Evolutionary conservation across 2,113 vertebrate species (phyloP).

Genomic region (Picathartes gymnocephalus): DNA sequence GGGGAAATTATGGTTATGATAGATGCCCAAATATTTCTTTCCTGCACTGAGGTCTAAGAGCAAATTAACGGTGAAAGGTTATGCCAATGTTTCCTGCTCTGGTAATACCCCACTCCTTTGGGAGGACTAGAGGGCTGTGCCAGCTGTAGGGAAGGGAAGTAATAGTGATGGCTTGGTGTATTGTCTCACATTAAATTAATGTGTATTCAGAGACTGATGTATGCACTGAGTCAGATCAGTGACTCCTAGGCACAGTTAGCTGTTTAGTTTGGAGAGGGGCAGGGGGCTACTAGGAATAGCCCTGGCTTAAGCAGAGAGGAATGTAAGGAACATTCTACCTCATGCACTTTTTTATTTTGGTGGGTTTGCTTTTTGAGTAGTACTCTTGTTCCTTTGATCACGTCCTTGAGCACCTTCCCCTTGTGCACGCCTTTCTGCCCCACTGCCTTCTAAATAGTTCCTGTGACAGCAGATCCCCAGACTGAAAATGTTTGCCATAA

Average conservation of each 20-base stretch:
- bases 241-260: not conserved
- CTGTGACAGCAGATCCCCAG: constrained; percentile 39
- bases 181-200: not conserved
- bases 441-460: constrained; percentile 10
- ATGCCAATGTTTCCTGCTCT: not conserved
- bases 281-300: not conserved
- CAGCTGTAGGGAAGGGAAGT: not conserved
- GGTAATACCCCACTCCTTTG: not conserved
- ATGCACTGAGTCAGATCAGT: not conserved
- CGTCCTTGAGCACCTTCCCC: constrained; percentile 27
- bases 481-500: constrained; percentile 61
- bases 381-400: not conserved
- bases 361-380: not conserved
- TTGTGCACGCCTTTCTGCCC: not conserved
- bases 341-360: not conserved
- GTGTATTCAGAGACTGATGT: not conserved
- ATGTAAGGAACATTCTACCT: not conserved
- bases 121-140: not conserved
- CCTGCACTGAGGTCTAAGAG: not conserved
- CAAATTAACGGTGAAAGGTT: not conserved
- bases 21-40: not conserved
- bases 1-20: not conserved
- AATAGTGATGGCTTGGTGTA: not conserved
- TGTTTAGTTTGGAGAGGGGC: not conserved
- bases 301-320: not conserved